Base-by-base conservation (phyloP, 2,113 vertebrate species). In the Malaclemys terrapin region DNA sequence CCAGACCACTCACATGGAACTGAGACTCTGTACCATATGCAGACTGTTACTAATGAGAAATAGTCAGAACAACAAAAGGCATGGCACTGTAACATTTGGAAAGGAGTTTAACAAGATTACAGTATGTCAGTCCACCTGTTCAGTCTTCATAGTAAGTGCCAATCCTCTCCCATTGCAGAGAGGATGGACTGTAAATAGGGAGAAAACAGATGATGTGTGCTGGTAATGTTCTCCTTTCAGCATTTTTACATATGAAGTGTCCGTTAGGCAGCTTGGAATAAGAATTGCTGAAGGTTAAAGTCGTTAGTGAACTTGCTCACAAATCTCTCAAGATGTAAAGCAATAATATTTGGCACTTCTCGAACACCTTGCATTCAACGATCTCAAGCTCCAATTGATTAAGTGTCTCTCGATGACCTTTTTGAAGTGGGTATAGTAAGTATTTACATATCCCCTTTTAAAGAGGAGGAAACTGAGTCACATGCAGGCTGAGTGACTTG, bases 251-350 rank as follows among this genome's bases (percentile, higher is more conserved):
- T 87, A 78, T 91, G 49, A 54, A 80, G 57, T 94, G 86, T 93
- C 85, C 76, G 84, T 94, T 47, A 91, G 94, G 38, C 2, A 0
- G 85, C 69, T 96, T 94, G 89, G 80, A 89, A 45, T 54, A 88
- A 90, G 88, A 90, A 82, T 88, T 89, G 62, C 92, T 80, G 45
- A 84, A 80, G 89, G 89, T 82, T 89, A 16, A 87, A 96, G 82
- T 91, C 3, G 84, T 93, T 92, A 91, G 84, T 90, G 93, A 88
- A 96, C 95, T 96, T 97, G 89, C 94, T 96, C 96, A 94, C 81
- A 85, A 88, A 84, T 93, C 94, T 90, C 50, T 95, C 87, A 92
- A 1, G 84, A 47, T 94, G 79, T 31, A 96, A 94, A 95, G 83
- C 80, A 93, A 90, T 49, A 84, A 59, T 22, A 20, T 88, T 91